Base-by-base conservation (phyloP, 2,888 invertebrate species). In the Nemoura dubitans region DNA sequence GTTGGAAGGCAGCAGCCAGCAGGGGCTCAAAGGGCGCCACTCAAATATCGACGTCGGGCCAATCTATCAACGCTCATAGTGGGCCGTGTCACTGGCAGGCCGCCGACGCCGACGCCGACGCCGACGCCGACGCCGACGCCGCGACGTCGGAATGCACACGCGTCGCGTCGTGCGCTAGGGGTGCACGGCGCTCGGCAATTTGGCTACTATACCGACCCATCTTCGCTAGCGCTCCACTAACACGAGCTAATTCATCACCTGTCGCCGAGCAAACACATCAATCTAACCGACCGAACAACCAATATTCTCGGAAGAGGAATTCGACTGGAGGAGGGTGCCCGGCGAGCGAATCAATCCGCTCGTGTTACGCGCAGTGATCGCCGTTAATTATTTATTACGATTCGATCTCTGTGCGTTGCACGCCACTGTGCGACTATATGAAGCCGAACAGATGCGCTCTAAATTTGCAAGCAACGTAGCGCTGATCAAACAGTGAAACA, bases 161-260 rank as follows among this genome's bases (percentile, higher is more conserved):
- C 26, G 76, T 21, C n/a, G 21, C 26, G 76, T 21, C 5, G 76
- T 3, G 76, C n/a, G 76, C 2, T 3, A 7, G 30, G 81, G 30
- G 81, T 29, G 81, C 6, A n/a, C 28, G 81, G 6, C 14, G 81
- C 6, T 29, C 28, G 30, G 81, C 78, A 78, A 78, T 78, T 78
- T 78, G 78, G 78, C 78, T 78, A 28, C 27, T 78, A 28, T n/a
- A n/a, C n/a, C 78, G 25, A 78, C 78, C 78, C 78, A 78, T 78
- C 78, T 78, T 78, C 78, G n/a, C n/a, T n/a, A n/a, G n/a, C n/a
- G n/a, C n/a, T 78, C 78, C 27, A 78, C 78, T 78, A 82, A 82
- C 82, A 82, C 36, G 36, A 25, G 29, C 43, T 83, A 83, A 83
- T 83, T 83, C 83, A 83, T 83, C 83, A 83, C 83, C 43, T 83